Evolutionary conservation across 2,797 vertebrate species (phyloP), one percentile per base, ranked within the genome.

Genomic region (Anguilla anguilla): DNA sequence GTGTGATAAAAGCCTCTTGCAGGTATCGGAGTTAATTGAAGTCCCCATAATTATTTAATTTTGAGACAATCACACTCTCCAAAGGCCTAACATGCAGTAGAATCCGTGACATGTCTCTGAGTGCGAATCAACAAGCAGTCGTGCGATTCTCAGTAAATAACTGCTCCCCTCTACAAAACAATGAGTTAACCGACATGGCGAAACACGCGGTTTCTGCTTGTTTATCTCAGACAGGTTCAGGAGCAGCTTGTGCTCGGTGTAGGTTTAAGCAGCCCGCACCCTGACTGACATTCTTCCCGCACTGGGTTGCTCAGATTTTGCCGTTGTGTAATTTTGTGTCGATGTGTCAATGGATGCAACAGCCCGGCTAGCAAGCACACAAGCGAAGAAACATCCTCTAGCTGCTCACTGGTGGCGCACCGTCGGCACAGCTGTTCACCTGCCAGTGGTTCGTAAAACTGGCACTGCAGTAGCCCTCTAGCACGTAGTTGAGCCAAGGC

Each of bases 1-100:
- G 69, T 0, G 69, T 74, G 69, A 74, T 74, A 74, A 74, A 31
- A 31, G 28, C 69, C 10, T 31, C 69, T 74, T 35, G 28, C 28
- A 4, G 35, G 7, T 74, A 31, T 74, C 13, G 6, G 31, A 35
- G 69, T 31, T 74, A 35, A 74, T 35, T 74, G 28, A 31, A 74
- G 69, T 74, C 69, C 28, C 31, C 69, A 5, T 74, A 74, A 74
- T 74, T 35, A 74, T 74, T 31, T 74, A 31, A 74, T 74, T 74
- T 13, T 74, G 69, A 31, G 69, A 74, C 69, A 74, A 15, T 35
- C 69, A 0, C 69, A 13, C 69, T 35, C 28, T 35, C 28, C 69
- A 31, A 74, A 31, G 69, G 11, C 69, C 0, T 35, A 35, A 17
- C 13, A 31, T 35, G 69, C 35, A 17, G 69, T 10, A 67, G 25